phyloP scores from a whole-genome alignment of 2,113 vertebrate genomes.

The Genyomyrus donnyi region DNA sequence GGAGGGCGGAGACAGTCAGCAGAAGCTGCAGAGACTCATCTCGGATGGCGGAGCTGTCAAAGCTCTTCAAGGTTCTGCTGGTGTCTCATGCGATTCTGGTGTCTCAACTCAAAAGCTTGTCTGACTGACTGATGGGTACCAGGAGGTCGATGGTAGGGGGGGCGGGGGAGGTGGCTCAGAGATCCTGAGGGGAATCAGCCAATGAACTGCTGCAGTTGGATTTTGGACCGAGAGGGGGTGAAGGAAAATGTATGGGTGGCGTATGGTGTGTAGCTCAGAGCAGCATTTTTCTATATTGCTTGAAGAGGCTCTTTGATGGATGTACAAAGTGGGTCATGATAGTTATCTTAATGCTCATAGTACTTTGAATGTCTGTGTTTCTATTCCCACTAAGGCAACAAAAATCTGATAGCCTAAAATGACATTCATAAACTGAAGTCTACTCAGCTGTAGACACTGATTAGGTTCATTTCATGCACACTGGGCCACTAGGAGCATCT shows the following conservation, averaged over 20 bases:
- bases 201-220: background rate
- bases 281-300: background rate
- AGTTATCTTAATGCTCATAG: background rate
- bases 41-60: background rate
- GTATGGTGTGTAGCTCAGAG: background rate
- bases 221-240: background rate
- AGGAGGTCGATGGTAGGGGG: background rate
- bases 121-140: background rate
- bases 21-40: background rate
- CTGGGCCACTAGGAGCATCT: background rate
- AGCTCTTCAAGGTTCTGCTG: background rate
- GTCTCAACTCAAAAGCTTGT: background rate
- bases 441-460: background rate
- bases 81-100: background rate
- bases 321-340: background rate
- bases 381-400: background rate
- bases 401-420: background rate
- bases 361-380: background rate
- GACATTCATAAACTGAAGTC: background rate
- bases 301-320: background rate
- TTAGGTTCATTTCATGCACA: background rate
- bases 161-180: background rate
- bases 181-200: background rate
- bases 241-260: background rate
- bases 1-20: background rate